Percentiles rank a stretch among this genome's conserved stretches.
phyloP scores from a whole-genome alignment of 1,140 invertebrate species.

The Bemisia tabaci region DNA sequence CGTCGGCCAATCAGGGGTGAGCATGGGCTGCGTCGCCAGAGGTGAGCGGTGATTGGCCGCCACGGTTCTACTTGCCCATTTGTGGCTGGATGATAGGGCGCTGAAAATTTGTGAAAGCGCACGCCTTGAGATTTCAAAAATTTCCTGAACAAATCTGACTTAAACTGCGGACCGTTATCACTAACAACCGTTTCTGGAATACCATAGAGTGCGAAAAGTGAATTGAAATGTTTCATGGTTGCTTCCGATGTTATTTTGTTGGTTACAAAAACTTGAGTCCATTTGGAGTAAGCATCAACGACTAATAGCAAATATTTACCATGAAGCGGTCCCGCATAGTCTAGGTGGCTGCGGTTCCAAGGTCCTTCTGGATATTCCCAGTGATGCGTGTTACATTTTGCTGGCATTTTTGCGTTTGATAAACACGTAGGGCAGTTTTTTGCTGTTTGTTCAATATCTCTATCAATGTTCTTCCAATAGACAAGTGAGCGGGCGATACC shows the following conservation, averaged over 20 bases:
- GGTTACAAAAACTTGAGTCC: conserved; percentile 28
- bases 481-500: conserved; percentile 32
- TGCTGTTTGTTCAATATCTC: conserved; percentile 27
- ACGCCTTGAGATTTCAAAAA: background rate
- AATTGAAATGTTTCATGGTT: conserved; percentile 14
- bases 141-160: background rate
- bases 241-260: conserved; percentile 5
- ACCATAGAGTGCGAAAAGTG: conserved; percentile 7
- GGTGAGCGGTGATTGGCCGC: too few relatives aligned
- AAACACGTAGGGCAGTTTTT: conserved; percentile 8
- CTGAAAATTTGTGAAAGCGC: conserved; percentile 3
- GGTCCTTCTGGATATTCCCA: conserved; percentile 11
- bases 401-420: conserved; percentile 4
- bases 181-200: background rate
- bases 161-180: conserved; percentile 8
- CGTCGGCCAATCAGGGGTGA: too few relatives aligned
- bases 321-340: conserved; percentile 31
- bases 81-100: background rate
- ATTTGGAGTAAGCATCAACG: conserved; percentile 35
- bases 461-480: conserved; percentile 35
- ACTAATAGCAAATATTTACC: conserved; percentile 31
- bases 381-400: conserved; percentile 4
- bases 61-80: background rate
- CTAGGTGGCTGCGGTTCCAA: conserved; percentile 26
- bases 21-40: too few relatives aligned